These are phyloP conservation scores for Sphecodes monilicornis DNA, from an alignment of 2,888 invertebrate genomes.

Conservation along the genomic window DNA sequence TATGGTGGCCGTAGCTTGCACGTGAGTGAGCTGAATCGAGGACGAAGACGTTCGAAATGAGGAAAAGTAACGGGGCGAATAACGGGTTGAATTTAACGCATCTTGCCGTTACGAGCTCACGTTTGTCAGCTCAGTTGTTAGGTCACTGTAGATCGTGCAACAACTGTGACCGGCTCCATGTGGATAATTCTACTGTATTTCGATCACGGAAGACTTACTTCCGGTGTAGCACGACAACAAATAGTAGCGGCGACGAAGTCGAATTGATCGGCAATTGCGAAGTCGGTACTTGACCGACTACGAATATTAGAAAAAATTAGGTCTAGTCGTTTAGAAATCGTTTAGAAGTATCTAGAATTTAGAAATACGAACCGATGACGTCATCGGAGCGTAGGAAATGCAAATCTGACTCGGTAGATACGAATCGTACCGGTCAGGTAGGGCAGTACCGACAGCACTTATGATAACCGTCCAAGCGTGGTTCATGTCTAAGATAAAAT, in stretches of 20 bases:
- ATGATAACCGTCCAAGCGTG: not conserved
- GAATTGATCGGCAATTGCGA: not conserved
- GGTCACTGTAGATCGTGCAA: conserved; percentile 57
- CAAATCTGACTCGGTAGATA: not conserved
- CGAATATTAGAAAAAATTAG: not conserved
- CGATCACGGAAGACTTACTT: not conserved
- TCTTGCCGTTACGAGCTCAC: conserved; percentile 61
- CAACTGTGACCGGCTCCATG: conserved; percentile 21
- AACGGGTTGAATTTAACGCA: conserved; percentile 75
- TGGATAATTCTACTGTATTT: not conserved
- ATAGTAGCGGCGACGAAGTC: not conserved
- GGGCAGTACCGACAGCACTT: not conserved
- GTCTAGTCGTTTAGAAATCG: too few relatives aligned
- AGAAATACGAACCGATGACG: not conserved
- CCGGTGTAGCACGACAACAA: not conserved
- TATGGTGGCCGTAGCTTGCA: conserved; percentile 31
- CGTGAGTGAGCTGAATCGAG: conserved; percentile 66
- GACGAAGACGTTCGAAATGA: conserved; percentile 73
- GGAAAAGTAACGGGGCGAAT: conserved; percentile 78
- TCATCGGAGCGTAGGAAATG: not conserved
- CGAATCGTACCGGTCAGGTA: not conserved
- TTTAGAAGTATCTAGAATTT: too few relatives aligned
- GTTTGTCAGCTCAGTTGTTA: conserved; percentile 50
- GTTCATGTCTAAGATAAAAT: not conserved
- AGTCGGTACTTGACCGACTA: conserved; percentile 45